Evolutionary conservation across 2,797 vertebrate genomes (phyloP).

Genomic region (Anguilla marmorata): DNA sequence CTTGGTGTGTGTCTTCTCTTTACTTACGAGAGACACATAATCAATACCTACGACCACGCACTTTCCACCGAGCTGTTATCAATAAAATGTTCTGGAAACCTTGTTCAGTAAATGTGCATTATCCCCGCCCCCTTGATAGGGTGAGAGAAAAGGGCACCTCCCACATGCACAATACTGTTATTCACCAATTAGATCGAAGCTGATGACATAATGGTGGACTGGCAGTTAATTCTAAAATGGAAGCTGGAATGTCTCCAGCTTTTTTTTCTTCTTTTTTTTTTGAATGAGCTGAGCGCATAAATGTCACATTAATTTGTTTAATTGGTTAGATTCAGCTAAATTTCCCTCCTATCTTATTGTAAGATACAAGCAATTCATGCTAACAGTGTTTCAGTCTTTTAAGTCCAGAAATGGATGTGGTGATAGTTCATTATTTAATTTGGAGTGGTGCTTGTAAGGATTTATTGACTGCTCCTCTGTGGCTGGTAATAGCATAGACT

Average conservation of each 20-base stretch:
- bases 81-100: not conserved
- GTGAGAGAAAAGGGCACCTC: not conserved
- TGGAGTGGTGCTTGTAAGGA: not conserved
- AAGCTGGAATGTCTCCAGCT: not conserved
- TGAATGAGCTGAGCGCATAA: not conserved
- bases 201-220: not conserved
- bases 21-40: not conserved
- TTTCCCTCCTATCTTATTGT: not conserved
- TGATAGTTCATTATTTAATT: not conserved
- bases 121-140: not conserved
- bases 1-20: constrained; percentile 7
- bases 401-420: not conserved
- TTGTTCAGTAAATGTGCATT: not conserved
- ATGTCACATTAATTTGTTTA: constrained; percentile 17
- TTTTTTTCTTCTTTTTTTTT: not conserved
- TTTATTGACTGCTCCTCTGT: not conserved
- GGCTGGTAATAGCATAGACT: not conserved
- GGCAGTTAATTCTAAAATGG: not conserved
- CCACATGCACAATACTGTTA: not conserved
- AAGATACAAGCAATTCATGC: not conserved
- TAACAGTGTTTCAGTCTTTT: not conserved
- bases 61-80: not conserved
- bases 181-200: not conserved
- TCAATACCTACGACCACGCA: not conserved
- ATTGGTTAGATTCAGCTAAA: constrained; percentile 4